Conservation (phyloP, 1,140 invertebrate species). For the Leptonema lineaticorne region DNA sequence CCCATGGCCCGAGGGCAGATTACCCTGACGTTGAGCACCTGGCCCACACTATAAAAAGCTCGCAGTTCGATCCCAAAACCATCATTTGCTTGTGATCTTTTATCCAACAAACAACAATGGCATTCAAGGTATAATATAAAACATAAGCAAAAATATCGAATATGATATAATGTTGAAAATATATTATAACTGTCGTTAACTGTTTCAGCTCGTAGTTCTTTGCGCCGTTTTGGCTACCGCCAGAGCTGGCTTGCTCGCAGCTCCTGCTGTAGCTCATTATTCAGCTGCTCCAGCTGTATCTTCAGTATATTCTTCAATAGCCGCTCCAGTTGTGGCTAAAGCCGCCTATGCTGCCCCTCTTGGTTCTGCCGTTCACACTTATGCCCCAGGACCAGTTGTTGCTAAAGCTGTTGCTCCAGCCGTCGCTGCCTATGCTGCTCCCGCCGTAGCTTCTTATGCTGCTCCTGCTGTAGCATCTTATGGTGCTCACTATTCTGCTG, state of each 20-base stretch:
- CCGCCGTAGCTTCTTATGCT: constrained; percentile 41
- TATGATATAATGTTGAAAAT: not conserved
- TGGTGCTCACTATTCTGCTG: constrained; percentile 48
- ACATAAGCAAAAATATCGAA: not conserved
- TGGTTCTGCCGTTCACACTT: constrained; percentile 25
- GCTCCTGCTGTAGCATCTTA: constrained; percentile 42
- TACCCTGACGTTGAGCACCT: constrained; percentile 14
- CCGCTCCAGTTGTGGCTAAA: constrained; percentile 41
- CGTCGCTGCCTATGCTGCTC: constrained; percentile 35
- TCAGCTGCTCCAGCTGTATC: constrained; percentile 16
- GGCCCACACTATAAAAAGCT: constrained; percentile 34
- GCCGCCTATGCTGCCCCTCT: constrained; percentile 29
- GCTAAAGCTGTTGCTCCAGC: constrained; percentile 40
- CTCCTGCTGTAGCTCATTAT: constrained; percentile 33
- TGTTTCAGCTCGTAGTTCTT: constrained; percentile 49
- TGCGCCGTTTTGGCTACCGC: constrained; percentile 50
- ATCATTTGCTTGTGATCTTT: constrained; percentile 42
- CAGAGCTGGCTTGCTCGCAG: constrained; percentile 47
- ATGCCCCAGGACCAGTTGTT: constrained; percentile 44
- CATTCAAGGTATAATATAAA: constrained; percentile 38
- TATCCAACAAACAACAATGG: constrained; percentile 41
- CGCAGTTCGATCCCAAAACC: constrained; percentile 24
- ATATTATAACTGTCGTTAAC: constrained; percentile 1
- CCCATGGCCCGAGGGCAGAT: constrained; percentile 25
- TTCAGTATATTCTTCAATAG: constrained; percentile 24